Evolutionary conservation across 2,888 invertebrate genomes (phyloP).

Genomic region (Lasioglossum calceatum): DNA sequence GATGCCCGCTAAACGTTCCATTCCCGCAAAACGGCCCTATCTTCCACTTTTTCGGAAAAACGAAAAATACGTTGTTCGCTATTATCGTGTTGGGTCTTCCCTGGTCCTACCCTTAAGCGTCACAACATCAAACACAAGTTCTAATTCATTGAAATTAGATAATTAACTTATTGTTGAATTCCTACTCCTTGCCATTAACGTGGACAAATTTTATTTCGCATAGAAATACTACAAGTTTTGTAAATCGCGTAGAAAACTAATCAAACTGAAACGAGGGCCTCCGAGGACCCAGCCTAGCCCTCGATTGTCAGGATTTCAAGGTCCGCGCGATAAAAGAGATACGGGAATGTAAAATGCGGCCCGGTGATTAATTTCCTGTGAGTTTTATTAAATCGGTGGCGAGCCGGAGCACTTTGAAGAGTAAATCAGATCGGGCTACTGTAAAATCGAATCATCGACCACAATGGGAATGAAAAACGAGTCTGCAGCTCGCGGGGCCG

Average conservation of each 20-base stretch:
- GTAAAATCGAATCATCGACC: constrained; percentile 45
- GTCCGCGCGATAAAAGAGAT: not conserved
- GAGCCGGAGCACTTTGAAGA: not conserved
- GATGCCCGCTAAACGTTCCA: constrained; percentile 43
- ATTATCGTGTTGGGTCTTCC: not conserved
- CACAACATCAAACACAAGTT: no score
- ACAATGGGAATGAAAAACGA: constrained; percentile 37
- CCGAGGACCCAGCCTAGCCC: not conserved
- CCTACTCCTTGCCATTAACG: not conserved
- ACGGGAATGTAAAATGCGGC: not conserved
- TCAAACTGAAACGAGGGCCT: not conserved
- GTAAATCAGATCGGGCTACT: constrained; percentile 5
- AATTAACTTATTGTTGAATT: no score
- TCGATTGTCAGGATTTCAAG: not conserved
- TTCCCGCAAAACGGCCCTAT: not conserved
- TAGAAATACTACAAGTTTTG: no score
- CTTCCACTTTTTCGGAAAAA: not conserved
- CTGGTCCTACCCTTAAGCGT: not conserved
- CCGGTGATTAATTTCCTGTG: not conserved
- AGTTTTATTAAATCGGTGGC: constrained; percentile 7
- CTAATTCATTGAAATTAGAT: no score
- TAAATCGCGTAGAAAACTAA: not conserved
- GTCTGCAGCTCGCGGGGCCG: constrained; percentile 9
- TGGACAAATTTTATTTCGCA: not conserved
- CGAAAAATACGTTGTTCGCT: not conserved